Evolutionary conservation across 2,113 vertebrate genomes (phyloP).

Genomic region (Nerophis ophidion): DNA sequence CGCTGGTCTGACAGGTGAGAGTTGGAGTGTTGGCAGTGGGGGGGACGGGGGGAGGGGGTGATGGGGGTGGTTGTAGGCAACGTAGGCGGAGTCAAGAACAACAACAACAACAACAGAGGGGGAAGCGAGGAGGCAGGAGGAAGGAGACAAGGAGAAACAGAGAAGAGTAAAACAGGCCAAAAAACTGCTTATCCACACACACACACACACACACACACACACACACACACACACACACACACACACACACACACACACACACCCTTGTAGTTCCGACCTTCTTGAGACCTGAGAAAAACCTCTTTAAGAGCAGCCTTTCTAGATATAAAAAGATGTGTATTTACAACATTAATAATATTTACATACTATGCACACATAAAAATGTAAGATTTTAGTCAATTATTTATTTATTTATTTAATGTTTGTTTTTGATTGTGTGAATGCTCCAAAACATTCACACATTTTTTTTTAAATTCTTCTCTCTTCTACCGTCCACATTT

Average conservation of each 20-base stretch:
- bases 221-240: constrained; percentile 73
- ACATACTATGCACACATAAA: no score
- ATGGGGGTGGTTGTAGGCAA: constrained; percentile 79
- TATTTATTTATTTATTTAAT: no score
- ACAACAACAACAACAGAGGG: constrained; percentile 76
- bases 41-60: constrained; percentile 52
- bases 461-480: no score
- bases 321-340: no score
- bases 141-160: constrained; percentile 87
- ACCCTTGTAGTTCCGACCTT: no score
- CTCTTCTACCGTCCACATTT: no score
- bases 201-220: constrained; percentile 70
- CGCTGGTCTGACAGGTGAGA: constrained; percentile 98
- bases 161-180: constrained; percentile 98
- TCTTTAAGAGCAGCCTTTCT: no score
- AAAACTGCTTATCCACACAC: constrained; percentile 85
- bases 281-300: no score
- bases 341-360: no score
- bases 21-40: constrained; percentile 73
- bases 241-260: constrained; percentile 74
- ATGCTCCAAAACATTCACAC: no score
- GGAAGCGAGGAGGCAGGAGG: constrained; percentile 81
- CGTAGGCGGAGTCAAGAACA: constrained; percentile 81
- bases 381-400: no score
- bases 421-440: no score